Evolutionary conservation across 2,888 invertebrate genomes (phyloP), one percentile per base, ranked within the genome.

Genomic region (Diloba caeruleocephala): DNA sequence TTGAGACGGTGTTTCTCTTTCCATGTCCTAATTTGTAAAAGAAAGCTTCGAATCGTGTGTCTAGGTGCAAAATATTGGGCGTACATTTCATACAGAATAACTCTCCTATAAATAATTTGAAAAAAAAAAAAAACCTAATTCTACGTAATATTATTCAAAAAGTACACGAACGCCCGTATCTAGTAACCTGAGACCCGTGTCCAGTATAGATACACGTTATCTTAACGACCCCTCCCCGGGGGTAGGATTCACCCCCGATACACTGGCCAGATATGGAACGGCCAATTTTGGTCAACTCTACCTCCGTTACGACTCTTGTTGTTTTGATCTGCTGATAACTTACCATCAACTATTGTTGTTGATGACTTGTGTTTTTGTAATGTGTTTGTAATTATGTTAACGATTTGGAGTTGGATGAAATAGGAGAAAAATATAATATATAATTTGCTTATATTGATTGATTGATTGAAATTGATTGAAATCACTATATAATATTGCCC

Each of bases 121-220:
- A n/a, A n/a, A n/a, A n/a, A n/a, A n/a, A n/a, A n/a, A n/a, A n/a
- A n/a, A n/a, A n/a, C n/a, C 5, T 19, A 3, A 3, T 19, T 19
- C 5, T 19, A 19, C 7, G 7, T 5, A 21, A 21, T 7, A 21
- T 48, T 49, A 58, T 64, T 64, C 28, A 46, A 64, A 54, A 57
- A 64, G 34, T 46, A 58, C 59, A 58, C 28, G 21, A 58, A 46
- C 79, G 59, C 67, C 84, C 73, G 74, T 79, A 82, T 85, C 79
- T 84, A 67, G 89, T 79, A 86, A 87, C 88, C 88, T 83, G 86
- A 72, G 66, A 86, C 55, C 81, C 66, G 68, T 79, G 89, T 89
- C 90, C 89, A 87, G 83, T 78, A 75, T 69, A 74, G 78, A 86
- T 89, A 90, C 88, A 87, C 81, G 85, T 91, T 92, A 92, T 92